phyloP scores from a whole-genome alignment of 2,113 vertebrate genomes.

The Pterocles burchelli region DNA sequence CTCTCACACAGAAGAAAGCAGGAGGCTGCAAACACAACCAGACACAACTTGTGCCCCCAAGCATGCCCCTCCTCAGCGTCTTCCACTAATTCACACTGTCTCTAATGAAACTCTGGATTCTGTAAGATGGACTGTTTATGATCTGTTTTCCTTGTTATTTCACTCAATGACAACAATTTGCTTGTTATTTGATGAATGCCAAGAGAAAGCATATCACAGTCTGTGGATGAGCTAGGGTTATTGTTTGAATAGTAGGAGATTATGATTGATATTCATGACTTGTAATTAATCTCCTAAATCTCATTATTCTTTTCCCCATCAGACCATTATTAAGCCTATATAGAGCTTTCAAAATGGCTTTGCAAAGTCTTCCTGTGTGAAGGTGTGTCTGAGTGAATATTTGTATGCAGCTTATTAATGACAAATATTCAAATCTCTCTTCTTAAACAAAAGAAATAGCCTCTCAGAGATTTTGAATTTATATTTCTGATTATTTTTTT shows the following conservation, averaged over 20 bases:
- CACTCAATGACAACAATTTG: background rate
- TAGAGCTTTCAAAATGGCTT: background rate
- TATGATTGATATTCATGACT: background rate
- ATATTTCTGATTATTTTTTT: background rate
- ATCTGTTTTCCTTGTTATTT: background rate
- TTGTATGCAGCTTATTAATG: background rate
- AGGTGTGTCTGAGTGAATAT: background rate
- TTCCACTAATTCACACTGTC: background rate
- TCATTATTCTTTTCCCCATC: background rate
- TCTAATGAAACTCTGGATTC: background rate
- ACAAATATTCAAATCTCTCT: background rate
- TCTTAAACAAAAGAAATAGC: background rate
- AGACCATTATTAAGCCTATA: background rate
- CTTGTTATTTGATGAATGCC: background rate
- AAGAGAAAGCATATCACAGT: background rate
- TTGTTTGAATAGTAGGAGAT: background rate
- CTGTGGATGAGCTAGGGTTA: background rate
- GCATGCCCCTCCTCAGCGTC: background rate
- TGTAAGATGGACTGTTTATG: background rate
- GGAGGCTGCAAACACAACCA: background rate
- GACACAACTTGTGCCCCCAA: background rate
- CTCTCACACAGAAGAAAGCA: background rate
- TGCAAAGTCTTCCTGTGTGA: background rate
- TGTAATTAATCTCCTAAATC: background rate
- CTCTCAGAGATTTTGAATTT: background rate